Base-by-base conservation (phyloP, 2,797 vertebrate species). In the Lepilemur septentrionalis region DNA sequence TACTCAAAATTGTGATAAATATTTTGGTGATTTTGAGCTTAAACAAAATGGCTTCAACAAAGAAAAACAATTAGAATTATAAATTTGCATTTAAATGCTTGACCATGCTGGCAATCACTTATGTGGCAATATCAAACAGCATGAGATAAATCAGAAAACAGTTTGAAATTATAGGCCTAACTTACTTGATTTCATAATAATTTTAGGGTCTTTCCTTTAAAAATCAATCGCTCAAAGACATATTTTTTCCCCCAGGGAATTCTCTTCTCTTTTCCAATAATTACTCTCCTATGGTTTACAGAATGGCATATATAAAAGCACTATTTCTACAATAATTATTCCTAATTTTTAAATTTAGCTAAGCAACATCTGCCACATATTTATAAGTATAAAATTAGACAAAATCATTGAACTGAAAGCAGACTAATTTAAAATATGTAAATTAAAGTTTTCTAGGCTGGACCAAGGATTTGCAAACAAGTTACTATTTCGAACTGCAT, bases 101-200 rank as follows among this genome's bases (percentile, higher is more conserved):
- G 95, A 82, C 80, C 75, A 59, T 35, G 67, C 88, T 87, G 88
- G 41, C 38, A 97, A 97, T 97, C 94, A 95, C 50, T 98, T 98
- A 94, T 87, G 78, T 96, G 96, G 94, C 87, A 97, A 83, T 86
- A 85, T 97, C 96, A 85, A 97, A 76, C 97, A 98, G 97, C 96
- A 95, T 92, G 96, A 96, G 86, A 97, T 97, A 97, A 98, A 98
- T 98, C 96, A 98, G 75, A 93, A 80, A 96, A 93, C 97, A 98
- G 98, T 90, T 97, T 97, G 97, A 98, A 98, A 98, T 98, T 98
- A 98, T 48, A 98, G 96, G 84, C 90, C 98, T 97, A 98, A 98
- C 96, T 98, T 84, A 98, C 97, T 95, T 97, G 89, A 98, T 98
- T 98, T 98, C 88, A 96, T 95, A 97, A 98, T 98, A 97, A 98